phyloP scores from a whole-genome alignment of 2,797 vertebrate species.

The Notolepis coatsorum region DNA sequence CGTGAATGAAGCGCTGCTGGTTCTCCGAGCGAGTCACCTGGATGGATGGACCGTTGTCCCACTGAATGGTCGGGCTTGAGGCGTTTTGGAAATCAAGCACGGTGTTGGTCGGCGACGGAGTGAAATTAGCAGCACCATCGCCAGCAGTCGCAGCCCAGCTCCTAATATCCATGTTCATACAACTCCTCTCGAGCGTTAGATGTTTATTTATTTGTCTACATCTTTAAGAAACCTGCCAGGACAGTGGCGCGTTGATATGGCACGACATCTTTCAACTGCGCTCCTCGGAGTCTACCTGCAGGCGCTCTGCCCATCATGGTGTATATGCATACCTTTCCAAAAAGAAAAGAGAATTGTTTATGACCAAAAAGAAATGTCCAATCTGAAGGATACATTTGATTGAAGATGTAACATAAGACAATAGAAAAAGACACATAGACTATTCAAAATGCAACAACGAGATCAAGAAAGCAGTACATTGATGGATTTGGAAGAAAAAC shows the following conservation, averaged over 20 bases:
- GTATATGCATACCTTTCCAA: neutral
- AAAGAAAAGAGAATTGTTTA: neutral
- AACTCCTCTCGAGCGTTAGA: conserved; percentile 7
- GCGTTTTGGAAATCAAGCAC: conserved; percentile 77
- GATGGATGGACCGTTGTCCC: conserved; percentile 74
- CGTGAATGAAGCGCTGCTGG: conserved; percentile 66
- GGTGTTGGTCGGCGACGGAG: conserved; percentile 68
- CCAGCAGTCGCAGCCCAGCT: conserved; percentile 78
- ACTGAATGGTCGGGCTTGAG: conserved; percentile 74
- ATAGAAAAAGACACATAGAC: neutral
- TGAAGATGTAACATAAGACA: too few relatives aligned
- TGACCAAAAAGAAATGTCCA: conserved; percentile 12
- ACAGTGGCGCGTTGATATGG: conserved; percentile 13
- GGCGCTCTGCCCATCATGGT: conserved; percentile 1
- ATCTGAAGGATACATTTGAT: too few relatives aligned
- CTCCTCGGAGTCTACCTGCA: neutral
- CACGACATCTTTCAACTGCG: conserved; percentile 4
- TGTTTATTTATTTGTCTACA: conserved; percentile 6
- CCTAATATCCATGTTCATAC: conserved; percentile 71
- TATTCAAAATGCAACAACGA: neutral
- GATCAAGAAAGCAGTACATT: neutral
- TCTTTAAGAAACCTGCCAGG: conserved; percentile 21
- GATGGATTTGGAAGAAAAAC: too few relatives aligned
- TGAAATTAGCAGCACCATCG: conserved; percentile 67
- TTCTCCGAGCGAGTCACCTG: conserved; percentile 44